phyloP scores from a whole-genome alignment of 2,113 vertebrate genomes.

The Dendrocopos noguchii region DNA sequence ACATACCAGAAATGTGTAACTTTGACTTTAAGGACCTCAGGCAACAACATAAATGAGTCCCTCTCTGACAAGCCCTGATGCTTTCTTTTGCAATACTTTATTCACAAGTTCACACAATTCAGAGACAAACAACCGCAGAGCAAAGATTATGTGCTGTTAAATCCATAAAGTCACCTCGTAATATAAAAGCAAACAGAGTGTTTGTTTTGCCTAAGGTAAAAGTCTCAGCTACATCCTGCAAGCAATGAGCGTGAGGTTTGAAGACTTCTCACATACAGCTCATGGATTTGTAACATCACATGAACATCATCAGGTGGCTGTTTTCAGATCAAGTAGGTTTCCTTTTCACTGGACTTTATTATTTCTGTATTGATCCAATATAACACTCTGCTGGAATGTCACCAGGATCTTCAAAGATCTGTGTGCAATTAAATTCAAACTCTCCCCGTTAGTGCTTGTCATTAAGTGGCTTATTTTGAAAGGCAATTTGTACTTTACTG shows the following conservation, averaged over 20 bases:
- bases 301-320: background rate
- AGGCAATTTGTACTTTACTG: background rate
- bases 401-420: background rate
- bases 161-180: background rate
- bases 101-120: background rate
- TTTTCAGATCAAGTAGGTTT: background rate
- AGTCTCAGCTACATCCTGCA: background rate
- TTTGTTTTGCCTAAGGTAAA: background rate
- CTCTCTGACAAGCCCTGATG: background rate
- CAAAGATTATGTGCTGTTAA: background rate
- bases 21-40: background rate
- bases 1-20: background rate
- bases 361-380: background rate
- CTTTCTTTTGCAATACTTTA: background rate
- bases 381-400: background rate
- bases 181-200: background rate
- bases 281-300: background rate
- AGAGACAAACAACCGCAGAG: background rate
- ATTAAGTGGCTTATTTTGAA: background rate
- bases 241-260: background rate
- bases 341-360: background rate
- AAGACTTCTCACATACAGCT: background rate
- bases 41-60: background rate
- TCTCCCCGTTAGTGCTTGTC: background rate
- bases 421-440: background rate